Evolutionary conservation across 2,797 vertebrate genomes (phyloP).

Genomic region (Acrossocheilus fasciatus): DNA sequence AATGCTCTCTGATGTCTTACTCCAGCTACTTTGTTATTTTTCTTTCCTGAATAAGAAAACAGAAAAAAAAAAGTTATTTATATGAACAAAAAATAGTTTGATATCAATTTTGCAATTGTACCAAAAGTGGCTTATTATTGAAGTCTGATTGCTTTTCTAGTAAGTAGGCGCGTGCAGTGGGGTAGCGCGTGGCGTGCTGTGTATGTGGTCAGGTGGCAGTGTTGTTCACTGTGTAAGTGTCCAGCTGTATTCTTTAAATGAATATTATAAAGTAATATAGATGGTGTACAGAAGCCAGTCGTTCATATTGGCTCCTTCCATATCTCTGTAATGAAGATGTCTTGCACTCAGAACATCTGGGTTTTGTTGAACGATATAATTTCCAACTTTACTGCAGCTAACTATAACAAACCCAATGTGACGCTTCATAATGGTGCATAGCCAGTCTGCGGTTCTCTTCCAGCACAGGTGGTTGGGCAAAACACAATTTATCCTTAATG

Average conservation of each 20-base stretch:
- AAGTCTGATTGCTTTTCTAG: constrained; percentile 88
- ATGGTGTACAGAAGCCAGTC: constrained; percentile 77
- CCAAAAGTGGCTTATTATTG: constrained; percentile 99
- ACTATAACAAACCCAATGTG: constrained; percentile 2
- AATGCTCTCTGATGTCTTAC: constrained; percentile 87
- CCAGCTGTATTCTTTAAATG: constrained; percentile 84
- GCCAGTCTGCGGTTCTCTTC: constrained; percentile 3
- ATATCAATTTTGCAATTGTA: constrained; percentile 97
- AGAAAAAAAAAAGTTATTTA: constrained; percentile 87
- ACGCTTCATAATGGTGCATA: constrained; percentile 23
- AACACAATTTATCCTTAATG: constrained; percentile 18
- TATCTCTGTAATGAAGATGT: constrained; percentile 73
- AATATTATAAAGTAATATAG: constrained; percentile 82
- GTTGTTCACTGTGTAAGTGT: constrained; percentile 85
- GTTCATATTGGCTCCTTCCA: constrained; percentile 72
- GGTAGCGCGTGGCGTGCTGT: constrained; percentile 85
- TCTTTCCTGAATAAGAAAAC: constrained; percentile 45
- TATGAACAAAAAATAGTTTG: constrained; percentile 85
- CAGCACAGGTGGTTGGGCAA: constrained; percentile 8
- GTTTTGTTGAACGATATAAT: constrained; percentile 61
- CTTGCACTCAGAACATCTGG: constrained; percentile 63
- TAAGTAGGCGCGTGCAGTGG: constrained; percentile 85
- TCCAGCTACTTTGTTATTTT: constrained; percentile 69
- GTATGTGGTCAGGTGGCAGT: constrained; percentile 86
- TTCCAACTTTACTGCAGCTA: constrained; percentile 8